Base-by-base conservation (phyloP, 2,888 invertebrate species). In the Phanerotoma sp. region DNA sequence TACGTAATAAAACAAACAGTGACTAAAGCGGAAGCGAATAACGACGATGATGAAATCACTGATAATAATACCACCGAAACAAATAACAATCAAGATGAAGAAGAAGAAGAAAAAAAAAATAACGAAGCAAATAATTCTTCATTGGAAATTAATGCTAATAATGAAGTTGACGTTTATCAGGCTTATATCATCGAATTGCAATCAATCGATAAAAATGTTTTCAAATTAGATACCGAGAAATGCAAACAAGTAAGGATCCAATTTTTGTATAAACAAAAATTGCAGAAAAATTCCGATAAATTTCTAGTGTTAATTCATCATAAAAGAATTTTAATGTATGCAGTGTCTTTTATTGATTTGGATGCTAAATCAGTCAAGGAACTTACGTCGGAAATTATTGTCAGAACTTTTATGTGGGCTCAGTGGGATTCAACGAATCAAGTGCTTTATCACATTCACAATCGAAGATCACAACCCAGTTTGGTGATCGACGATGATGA, bases 391-490 rank as follows among this genome's bases (percentile, higher is more conserved):
- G 83, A 84, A 62, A 70, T 73, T 2, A 67, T 84, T 22, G 88
- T 89, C 2, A 84, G 84, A 69, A 84, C 83, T 38, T 92, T 91
- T 69, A 86, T 87, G 32, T 93, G 92, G 92, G 90, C 91, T 0
- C 93, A 93, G 67, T 93, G 92, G 92, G 91, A 92, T 71, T 83
- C 88, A 56, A 78, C 81, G 10, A 84, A 88, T 77, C 84, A 93
- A 81, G 88, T 89, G 10, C 78, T 93, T 1, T 92, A 90, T 76
- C 91, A 91, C 75, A 91, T 93, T 65, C 91, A 92, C 73, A 85
- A 89, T 66, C 85, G 88, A 48, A 85, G 85, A 67, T 84, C 87
- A 20, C 80, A 85, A 3, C 84, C 85, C 62, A 86, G 86, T 69
- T 83, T 87, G 62, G 84, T 84, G 38, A 79, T 82, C 11, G 84